Evolutionary conservation across 2,888 invertebrate species (phyloP).

Genomic region (Platycnemis pennipes): DNA sequence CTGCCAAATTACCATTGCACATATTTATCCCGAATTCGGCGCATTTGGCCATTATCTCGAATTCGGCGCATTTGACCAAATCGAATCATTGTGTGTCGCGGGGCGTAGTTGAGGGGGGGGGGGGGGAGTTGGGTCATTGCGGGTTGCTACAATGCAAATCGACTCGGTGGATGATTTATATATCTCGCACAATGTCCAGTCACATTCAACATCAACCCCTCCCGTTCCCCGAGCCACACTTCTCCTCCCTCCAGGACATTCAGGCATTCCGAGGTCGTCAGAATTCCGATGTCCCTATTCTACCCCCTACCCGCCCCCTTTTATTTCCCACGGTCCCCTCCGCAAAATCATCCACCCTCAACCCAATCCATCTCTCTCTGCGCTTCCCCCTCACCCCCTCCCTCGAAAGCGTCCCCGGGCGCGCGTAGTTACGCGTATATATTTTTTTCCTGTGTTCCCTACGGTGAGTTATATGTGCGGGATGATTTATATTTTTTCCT

Average conservation of each 20-base stretch:
- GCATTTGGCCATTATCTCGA: constrained; percentile 62
- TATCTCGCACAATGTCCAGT: constrained; percentile 35
- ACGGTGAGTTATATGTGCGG: constrained; percentile 39
- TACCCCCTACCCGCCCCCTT: background rate
- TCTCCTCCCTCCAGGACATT: background rate
- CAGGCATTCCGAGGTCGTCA: background rate
- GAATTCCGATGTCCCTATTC: background rate
- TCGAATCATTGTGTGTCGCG: constrained; percentile 57
- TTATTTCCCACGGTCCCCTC: background rate
- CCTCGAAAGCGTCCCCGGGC: background rate
- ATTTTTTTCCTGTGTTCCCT: background rate
- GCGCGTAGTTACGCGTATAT: background rate
- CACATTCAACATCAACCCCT: background rate
- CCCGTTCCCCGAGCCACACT: background rate
- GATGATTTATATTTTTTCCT: constrained; percentile 3
- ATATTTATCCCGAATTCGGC: constrained; percentile 57
- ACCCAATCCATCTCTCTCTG: background rate
- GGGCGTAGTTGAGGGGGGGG: background rate
- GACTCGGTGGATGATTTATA: constrained; percentile 54
- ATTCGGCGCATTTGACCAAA: constrained; percentile 65
- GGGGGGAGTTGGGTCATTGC: background rate
- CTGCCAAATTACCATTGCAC: constrained; percentile 44
- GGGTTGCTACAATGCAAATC: constrained; percentile 49
- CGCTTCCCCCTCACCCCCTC: background rate
- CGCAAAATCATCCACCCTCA: background rate